phyloP scores from a whole-genome alignment of 2,797 vertebrate genomes.

The Dipus sagitta region DNA sequence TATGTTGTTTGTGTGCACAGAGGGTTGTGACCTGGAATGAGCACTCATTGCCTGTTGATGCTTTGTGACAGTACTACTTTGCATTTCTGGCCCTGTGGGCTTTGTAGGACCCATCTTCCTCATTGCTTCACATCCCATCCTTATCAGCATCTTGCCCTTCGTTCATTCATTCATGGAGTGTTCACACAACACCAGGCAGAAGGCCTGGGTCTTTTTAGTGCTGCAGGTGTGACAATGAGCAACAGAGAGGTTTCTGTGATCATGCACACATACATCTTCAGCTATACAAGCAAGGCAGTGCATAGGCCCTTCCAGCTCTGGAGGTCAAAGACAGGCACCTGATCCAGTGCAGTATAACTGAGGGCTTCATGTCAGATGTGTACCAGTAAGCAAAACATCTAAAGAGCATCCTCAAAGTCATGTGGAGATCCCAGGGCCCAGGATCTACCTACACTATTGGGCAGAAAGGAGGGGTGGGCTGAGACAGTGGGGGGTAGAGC shows the following conservation, averaged over 20 bases:
- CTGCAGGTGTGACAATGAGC: neutral
- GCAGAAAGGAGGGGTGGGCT: fast-evolving
- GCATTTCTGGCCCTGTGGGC: no score
- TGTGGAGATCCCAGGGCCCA: neutral
- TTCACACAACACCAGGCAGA: neutral
- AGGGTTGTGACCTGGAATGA: neutral
- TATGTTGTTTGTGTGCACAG: neutral
- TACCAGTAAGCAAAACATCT: no score
- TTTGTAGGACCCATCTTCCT: neutral
- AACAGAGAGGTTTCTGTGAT: no score
- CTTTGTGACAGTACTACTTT: neutral
- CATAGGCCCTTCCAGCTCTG: neutral
- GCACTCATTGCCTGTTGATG: neutral
- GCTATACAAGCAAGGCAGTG: neutral
- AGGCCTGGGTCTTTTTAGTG: neutral
- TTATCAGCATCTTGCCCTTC: no score
- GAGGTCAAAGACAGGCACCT: neutral
- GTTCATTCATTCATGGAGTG: neutral
- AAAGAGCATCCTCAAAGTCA: neutral
- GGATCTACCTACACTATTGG: neutral
- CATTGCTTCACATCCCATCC: neutral
- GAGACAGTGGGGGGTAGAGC: no score
- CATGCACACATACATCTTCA: no score
- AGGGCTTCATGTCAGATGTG: neutral
- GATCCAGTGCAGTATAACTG: no score